Base-by-base conservation (phyloP, 2,113 vertebrate species). In the Potamarius usumacintae region DNA sequence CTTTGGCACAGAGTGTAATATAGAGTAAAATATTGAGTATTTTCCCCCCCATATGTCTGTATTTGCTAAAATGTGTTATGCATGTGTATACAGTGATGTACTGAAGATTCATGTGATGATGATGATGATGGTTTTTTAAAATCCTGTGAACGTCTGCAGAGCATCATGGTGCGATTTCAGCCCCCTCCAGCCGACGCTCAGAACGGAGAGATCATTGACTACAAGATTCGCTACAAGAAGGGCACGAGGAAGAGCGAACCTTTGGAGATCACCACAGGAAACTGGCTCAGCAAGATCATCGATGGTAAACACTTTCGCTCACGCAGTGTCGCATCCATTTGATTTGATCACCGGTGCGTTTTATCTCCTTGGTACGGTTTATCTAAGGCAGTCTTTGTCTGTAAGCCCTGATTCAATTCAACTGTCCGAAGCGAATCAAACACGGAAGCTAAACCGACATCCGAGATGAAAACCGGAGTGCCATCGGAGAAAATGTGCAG, bases 221-320 rank as follows among this genome's bases (percentile, higher is more conserved):
- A 99, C 94, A 99, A 97, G 92, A 97, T 99, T 62, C 97, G 98
- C n/a, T 99, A 99, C 92, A 95, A 97, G 5, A 99, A 98, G 90
- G 96, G 96, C 9, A 95, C 96, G 34, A 95, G 98, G 52, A 97
- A 98, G 94, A 98, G 97, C 0, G 98, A 99, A 27, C 95, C 96
- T 0, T 96, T 95, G 0, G 98, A 99, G 90, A 97, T 92, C 81
- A 96, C 97, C 0, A 92, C 94, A 4, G 98, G 97, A 78, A 94
- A 94, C 0, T 97, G 98, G 92, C 96, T 99, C 0, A 96, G 91
- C 55, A 97, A 98, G 92, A 95, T 98, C 48, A 95, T 99, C 1
- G 97, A 97, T 65, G 97, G 98, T 83, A 83, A 83, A 62, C 8
- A 57, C 30, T 42, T 82, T 82, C 30, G 14, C 79, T 42, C 79